Evolutionary conservation across 2,113 vertebrate species (phyloP), one percentile per base, ranked within the genome.

Genomic region (Seriola dumerili): DNA sequence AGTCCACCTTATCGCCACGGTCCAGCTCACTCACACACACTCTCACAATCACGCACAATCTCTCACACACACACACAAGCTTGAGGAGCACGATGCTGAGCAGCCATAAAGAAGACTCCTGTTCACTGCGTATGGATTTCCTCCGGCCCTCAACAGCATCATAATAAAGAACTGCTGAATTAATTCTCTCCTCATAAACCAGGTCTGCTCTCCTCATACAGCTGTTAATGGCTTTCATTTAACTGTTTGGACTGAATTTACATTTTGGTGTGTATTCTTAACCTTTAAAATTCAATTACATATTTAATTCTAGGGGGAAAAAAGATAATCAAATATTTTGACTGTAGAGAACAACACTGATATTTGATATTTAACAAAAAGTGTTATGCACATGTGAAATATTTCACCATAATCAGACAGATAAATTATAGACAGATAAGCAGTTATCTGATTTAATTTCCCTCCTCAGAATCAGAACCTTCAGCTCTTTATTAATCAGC

Each of bases 61-160:
- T n/a, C n/a, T n/a, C 34, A 36, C 40, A 40, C 40, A 40, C 34
- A 42, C 40, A 42, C 40, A 42, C 9, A 42, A 12, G 54, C 13
- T 4, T 61, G 13, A 19, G 4, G 38, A 48, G 42, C 29, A 29
- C 9, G 8, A 71, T 23, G 52, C n/a, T 23, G 0, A 16, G 44
- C 59, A 38, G 36, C 78, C 69, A 62, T 23, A 76, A 75, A 61
- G 12, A 25, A n/a, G 46, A 34, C 63, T 73, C 23, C 1, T 57
- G 62, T 69, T 74, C 70, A 73, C 80, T 72, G 81, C 12, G 25
- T 70, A 78, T 88, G 76, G 90, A 85, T 89, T 86, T 81, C 38
- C 76, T 80, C 17, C 29, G 58, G 54, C 14, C 25, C 5, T 62
- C 66, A 66, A 57, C 19, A 70, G 34, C 29, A 14, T 23, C 7